A percentile compares a stretch with the other conserved stretches of the same genome.
phyloP scores from a whole-genome alignment of 2,113 vertebrate genomes.

The Castor canadensis region DNA sequence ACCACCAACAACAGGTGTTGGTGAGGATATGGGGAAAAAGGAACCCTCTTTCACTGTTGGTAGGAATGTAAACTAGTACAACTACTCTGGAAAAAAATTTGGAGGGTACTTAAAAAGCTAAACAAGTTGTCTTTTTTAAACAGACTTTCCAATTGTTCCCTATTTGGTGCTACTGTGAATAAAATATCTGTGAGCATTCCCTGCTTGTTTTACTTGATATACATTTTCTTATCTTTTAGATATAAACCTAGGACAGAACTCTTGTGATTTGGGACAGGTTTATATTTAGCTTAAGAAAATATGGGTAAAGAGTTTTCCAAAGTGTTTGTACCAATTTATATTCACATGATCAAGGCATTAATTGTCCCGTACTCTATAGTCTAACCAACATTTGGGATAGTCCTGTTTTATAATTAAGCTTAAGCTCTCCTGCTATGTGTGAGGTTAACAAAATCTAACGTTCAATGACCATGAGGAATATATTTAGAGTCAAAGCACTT shows the following conservation, averaged over 20 bases:
- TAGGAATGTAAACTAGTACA: no score
- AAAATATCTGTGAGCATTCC: background rate
- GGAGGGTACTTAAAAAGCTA: no score
- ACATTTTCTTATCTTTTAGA: background rate
- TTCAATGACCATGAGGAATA: background rate
- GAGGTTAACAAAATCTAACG: background rate
- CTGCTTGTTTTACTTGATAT: background rate
- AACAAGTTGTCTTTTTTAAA: no score
- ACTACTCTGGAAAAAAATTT: no score
- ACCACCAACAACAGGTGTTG: no score
- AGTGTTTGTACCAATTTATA: background rate
- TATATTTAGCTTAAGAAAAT: background rate
- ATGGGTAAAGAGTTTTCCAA: background rate
- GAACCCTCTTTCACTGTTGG: no score
- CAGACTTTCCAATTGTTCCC: background rate
- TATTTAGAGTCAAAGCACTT: background rate
- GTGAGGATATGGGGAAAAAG: no score
- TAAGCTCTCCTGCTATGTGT: background rate
- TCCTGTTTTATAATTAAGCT: background rate
- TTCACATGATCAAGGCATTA: background rate
- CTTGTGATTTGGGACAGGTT: background rate
- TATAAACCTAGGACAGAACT: background rate
- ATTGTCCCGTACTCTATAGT: background rate
- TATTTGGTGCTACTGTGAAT: background rate
- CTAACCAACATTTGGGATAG: background rate